These are phyloP conservation scores for Ephydatia muelleri DNA, from an alignment of 37 sponge, comb jelly and placozoan genomes.

Conservation along the genomic window DNA sequence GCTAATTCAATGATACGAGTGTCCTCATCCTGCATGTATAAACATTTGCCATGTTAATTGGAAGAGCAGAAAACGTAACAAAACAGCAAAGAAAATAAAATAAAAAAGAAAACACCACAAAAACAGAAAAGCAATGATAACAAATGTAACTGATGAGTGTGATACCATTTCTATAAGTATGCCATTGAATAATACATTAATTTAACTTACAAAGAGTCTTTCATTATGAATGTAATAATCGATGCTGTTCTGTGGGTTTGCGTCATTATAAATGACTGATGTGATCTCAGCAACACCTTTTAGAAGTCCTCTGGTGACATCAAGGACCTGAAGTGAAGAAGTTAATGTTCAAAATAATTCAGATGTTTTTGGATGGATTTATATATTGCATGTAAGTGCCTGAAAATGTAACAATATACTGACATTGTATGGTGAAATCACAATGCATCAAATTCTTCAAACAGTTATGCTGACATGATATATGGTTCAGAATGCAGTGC, in stretches of 20 bases:
- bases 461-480: too few species aligned
- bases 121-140: too few species aligned
- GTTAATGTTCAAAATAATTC: not conserved
- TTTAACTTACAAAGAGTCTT: not conserved
- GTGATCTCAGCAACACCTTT: not conserved
- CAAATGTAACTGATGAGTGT: too few species aligned
- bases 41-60: too few species aligned
- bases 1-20: not conserved
- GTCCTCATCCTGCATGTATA: not conserved
- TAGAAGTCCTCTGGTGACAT: not conserved
- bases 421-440: too few species aligned
- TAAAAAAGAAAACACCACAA: too few species aligned
- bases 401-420: too few species aligned
- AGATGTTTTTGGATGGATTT: too few species aligned
- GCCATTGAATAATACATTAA: not conserved
- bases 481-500: too few species aligned
- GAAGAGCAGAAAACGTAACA: not conserved
- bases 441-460: too few species aligned
- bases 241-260: not conserved
- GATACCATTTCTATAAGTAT: too few species aligned
- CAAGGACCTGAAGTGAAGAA: not conserved
- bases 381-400: too few species aligned
- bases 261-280: not conserved
- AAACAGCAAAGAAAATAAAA: not conserved
- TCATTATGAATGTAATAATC: not conserved